phyloP scores from a whole-genome alignment of 2,797 vertebrate genomes.

The Triplophysa yarkandensis region DNA sequence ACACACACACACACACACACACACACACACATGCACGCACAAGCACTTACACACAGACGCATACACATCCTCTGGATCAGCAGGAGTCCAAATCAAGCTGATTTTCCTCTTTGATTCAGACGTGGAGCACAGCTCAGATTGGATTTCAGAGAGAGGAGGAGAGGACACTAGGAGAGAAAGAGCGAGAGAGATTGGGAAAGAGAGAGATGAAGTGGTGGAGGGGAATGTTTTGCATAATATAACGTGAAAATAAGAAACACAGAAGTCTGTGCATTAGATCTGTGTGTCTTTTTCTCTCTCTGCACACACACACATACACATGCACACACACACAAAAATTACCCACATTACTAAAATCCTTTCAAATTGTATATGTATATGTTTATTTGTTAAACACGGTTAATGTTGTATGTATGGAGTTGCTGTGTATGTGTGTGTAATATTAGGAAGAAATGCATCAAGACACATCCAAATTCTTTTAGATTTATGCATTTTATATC shows the following conservation, averaged over 20 bases:
- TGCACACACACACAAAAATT: background rate
- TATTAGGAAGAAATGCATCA: background rate
- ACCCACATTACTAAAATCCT: background rate
- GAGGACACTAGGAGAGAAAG: conserved; percentile 75
- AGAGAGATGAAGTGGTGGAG: conserved; percentile 73
- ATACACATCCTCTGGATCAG: conserved; percentile 71
- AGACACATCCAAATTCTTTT: background rate
- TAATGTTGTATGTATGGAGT: background rate
- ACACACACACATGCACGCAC: conserved; percentile 26
- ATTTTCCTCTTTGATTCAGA: conserved; percentile 87
- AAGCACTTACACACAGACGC: conserved; percentile 43
- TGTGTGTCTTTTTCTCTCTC: conserved; percentile 44
- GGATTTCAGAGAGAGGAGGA: conserved; percentile 87
- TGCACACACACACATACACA: background rate
- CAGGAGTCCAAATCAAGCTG: conserved; percentile 90
- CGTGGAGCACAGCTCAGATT: conserved; percentile 85
- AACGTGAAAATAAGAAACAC: conserved; percentile 69
- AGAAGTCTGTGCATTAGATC: conserved; percentile 58
- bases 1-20: conserved; percentile 38
- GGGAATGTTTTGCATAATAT: conserved; percentile 85
- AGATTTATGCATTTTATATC: too few relatives aligned
- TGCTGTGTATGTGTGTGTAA: background rate
- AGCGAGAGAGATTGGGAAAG: conserved; percentile 68
- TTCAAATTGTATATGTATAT: background rate
- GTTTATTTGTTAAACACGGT: background rate